These are phyloP conservation scores for Catostylus mosaicus DNA, from an alignment of 30 jellyfish, hydroid and myxozoan genomes.

Conservation along the genomic window DNA sequence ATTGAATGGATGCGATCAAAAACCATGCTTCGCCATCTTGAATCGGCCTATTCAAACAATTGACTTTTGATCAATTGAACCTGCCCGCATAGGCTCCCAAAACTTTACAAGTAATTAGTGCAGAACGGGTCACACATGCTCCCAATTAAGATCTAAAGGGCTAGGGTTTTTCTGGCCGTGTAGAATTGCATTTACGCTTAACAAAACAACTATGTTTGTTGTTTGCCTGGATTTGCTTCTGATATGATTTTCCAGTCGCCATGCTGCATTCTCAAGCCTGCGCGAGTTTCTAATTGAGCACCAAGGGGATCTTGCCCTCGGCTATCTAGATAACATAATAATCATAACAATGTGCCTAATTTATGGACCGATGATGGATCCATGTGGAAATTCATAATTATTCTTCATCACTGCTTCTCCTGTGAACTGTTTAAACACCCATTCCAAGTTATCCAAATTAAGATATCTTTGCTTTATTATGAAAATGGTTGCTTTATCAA, in stretches of 20 bases:
- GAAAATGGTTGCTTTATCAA: too few species aligned
- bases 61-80: constrained; percentile 45
- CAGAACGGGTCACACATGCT: neutral
- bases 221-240: too few species aligned
- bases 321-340: too few species aligned
- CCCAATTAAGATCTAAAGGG: too few species aligned
- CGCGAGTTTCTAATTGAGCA: too few species aligned
- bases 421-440: neutral
- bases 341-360: neutral
- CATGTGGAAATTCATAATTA: neutral
- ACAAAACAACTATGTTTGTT: too few species aligned
- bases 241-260: too few species aligned
- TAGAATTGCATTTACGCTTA: too few species aligned
- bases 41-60: constrained; percentile 30
- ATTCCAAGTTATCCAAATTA: neutral
- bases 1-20: constrained; percentile 49
- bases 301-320: too few species aligned
- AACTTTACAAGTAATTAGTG: neutral
- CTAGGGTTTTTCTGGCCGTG: too few species aligned
- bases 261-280: too few species aligned
- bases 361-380: neutral
- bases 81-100: constrained; percentile 18
- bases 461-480: neutral
- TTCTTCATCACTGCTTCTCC: neutral
- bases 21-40: constrained; percentile 26